A percentile compares a stretch with the other conserved stretches of the same genome.
Evolutionary conservation across 2,888 invertebrate species (phyloP).

Genomic region (Hyppa rectilinea): DNA sequence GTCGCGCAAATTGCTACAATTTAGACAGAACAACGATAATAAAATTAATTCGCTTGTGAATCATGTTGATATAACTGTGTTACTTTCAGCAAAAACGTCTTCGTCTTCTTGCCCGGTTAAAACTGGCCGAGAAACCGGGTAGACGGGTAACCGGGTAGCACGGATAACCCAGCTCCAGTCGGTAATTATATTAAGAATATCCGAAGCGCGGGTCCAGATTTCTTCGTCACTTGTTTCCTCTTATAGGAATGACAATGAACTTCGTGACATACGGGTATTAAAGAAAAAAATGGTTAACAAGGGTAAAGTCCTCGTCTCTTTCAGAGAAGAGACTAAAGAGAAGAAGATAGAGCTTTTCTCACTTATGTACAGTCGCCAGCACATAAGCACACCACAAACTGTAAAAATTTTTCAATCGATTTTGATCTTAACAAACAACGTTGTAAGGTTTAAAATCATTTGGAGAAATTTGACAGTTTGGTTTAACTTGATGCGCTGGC

Average conservation of each 20-base stretch:
- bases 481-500: no score
- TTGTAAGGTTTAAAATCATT: no score
- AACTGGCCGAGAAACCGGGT: conserved; percentile 29
- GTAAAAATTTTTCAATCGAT: no score
- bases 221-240: conserved; percentile 43
- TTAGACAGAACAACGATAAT: conserved; percentile 47
- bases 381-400: no score
- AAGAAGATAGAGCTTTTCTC: no score
- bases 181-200: conserved; percentile 72
- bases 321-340: no score
- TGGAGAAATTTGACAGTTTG: no score
- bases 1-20: conserved; percentile 37
- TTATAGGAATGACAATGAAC: conserved; percentile 65
- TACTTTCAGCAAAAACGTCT: conserved; percentile 57
- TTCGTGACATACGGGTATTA: conserved; percentile 37
- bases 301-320: no score
- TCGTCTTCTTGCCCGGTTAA: conserved; percentile 47
- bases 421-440: no score
- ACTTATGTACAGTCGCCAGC: no score
- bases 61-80: conserved; percentile 59
- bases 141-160: conserved; percentile 22
- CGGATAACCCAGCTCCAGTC: conserved; percentile 53
- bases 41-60: conserved; percentile 55
- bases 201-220: conserved; percentile 61
- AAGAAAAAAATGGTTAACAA: no score